Conservation (phyloP, 2,113 vertebrate genomes). For the Carollia perspicillata region DNA sequence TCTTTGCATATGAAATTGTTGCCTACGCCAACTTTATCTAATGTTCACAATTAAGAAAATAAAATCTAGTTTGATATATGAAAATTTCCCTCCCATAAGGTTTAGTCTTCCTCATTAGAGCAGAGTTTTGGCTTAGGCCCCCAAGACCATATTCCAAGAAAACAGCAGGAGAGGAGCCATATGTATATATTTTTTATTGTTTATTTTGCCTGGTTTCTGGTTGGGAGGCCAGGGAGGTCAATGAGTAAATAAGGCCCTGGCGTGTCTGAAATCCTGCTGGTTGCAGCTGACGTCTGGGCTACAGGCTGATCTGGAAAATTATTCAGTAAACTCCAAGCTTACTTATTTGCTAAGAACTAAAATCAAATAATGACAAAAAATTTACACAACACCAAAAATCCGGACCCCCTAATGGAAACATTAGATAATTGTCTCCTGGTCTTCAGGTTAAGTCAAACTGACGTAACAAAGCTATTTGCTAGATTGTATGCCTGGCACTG, state of each 20-base stretch:
- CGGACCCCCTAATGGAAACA: neutral
- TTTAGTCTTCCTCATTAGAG: slow-evolving; percentile 39
- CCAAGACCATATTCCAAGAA: slow-evolving; percentile 36
- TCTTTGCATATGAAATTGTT: neutral
- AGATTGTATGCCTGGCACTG: neutral
- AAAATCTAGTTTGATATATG: neutral
- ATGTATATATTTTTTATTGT: neutral
- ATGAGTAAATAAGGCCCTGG: slow-evolving; percentile 1
- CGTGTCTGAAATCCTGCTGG: neutral
- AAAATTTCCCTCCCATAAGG: slow-evolving; percentile 13
- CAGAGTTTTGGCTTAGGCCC: slow-evolving; percentile 10
- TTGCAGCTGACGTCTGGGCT: neutral
- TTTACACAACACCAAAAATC: neutral
- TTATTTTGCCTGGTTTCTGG: slow-evolving; percentile 50
- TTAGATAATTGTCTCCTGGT: neutral
- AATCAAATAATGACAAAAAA: neutral
- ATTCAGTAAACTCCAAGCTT: neutral
- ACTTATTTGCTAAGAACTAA: neutral
- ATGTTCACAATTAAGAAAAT: neutral
- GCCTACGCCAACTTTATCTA: neutral
- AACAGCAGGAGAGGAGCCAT: slow-evolving; percentile 12
- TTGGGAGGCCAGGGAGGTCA: neutral
- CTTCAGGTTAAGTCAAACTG: neutral
- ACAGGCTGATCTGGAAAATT: slow-evolving; percentile 26
- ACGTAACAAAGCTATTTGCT: neutral